Evolutionary conservation across 2,797 vertebrate species (phyloP).

Genomic region (Takifugu ocellatus): DNA sequence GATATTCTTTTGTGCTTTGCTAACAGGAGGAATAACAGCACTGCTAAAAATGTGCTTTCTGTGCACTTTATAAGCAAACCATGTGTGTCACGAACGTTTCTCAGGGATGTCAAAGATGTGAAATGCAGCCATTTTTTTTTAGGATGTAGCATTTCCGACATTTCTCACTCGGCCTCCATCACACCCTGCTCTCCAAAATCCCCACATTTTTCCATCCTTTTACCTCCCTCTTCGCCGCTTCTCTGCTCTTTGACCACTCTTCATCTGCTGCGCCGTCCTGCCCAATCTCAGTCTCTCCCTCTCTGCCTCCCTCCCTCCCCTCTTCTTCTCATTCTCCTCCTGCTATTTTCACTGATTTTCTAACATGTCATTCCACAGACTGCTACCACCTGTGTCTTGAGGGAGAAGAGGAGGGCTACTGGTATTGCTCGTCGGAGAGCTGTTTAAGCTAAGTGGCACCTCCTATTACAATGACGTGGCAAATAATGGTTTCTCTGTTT

Average conservation of each 20-base stretch:
- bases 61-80: conserved; percentile 46
- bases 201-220: conserved; percentile 68
- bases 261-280: conserved; percentile 43
- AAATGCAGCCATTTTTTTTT: conserved; percentile 69
- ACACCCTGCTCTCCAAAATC: conserved; percentile 69
- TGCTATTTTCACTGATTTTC: conserved; percentile 55
- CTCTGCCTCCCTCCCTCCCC: conserved; percentile 3
- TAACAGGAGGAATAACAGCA: conserved; percentile 37
- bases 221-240: conserved; percentile 38
- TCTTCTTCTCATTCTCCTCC: conserved; percentile 17
- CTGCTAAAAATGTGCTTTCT: conserved; percentile 49
- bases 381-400: conserved; percentile 59
- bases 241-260: conserved; percentile 45
- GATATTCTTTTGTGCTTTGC: conserved; percentile 39
- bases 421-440: conserved; percentile 51
- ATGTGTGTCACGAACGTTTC: conserved; percentile 61
- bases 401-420: conserved; percentile 32
- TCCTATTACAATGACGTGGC: conserved; percentile 56
- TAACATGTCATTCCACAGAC: conserved; percentile 53
- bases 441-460: conserved; percentile 72
- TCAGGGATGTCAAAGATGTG: conserved; percentile 72
- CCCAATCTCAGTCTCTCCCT: conserved; percentile 44
- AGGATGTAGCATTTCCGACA: conserved; percentile 73
- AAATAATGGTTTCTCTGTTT: conserved; percentile 45
- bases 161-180: conserved; percentile 70